Conservation (phyloP, 2,888 invertebrate species). For the Argynnis bischoffii region DNA sequence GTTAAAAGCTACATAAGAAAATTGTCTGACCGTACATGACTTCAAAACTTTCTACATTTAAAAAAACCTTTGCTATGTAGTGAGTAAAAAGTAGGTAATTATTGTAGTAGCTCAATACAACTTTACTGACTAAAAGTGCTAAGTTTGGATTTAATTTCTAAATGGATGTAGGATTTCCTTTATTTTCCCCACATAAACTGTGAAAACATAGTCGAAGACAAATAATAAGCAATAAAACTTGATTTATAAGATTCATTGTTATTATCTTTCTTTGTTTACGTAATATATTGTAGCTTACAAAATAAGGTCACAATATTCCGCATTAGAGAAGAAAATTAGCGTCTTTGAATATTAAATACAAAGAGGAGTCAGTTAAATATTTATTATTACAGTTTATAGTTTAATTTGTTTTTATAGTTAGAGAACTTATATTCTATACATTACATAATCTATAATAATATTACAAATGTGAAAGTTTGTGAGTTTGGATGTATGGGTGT, state of each 20-base stretch:
- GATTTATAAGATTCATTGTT: slow-evolving; percentile 10
- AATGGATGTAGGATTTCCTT: background rate
- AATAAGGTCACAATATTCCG: slow-evolving; percentile 21
- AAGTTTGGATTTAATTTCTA: background rate
- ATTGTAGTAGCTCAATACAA: too few species aligned
- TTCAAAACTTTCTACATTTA: too few species aligned
- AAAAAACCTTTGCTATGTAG: too few species aligned
- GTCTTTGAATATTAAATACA: slow-evolving; percentile 24
- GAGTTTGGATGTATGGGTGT: too few species aligned
- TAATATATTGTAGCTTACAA: slow-evolving; percentile 10
- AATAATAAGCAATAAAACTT: slow-evolving; percentile 19
- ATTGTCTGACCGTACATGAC: too few species aligned
- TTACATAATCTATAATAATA: too few species aligned
- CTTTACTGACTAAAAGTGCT: too few species aligned
- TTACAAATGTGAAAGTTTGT: too few species aligned
- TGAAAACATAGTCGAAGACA: slow-evolving; percentile 8
- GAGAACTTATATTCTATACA: too few species aligned
- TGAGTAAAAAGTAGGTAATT: too few species aligned
- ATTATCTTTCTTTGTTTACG: slow-evolving; percentile 4
- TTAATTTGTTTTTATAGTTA: too few species aligned
- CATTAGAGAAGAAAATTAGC: slow-evolving; percentile 20
- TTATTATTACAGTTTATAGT: slow-evolving; percentile 12
- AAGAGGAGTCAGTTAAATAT: slow-evolving; percentile 4
- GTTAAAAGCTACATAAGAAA: too few species aligned
- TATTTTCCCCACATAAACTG: slow-evolving; percentile 1